Evolutionary conservation across 2,113 vertebrate genomes (phyloP), one percentile per base, ranked within the genome.

Genomic region (Syngnathus scovelli): DNA sequence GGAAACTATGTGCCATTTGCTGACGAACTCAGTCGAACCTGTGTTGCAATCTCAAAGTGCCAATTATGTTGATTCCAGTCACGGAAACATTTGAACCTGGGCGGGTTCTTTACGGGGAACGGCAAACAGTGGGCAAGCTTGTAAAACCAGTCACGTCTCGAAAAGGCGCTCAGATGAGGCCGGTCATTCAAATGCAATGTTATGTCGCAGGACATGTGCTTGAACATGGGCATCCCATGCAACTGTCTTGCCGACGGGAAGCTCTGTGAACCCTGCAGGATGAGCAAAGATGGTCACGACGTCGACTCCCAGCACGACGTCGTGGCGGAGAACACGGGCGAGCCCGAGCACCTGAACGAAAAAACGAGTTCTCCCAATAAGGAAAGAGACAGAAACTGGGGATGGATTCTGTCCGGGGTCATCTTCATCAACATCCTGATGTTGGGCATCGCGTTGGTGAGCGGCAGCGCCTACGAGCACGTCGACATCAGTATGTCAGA

Each of bases 391-490:
- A 76, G 66, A n/a, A 87, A 84, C 78, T 89, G 88, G 81, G 93
- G 95, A 39, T 92, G 93, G 73, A 88, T 98, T 85, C 83, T 98
- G 69, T 96, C 96, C 0, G 91, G 91, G 49, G 86, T 96, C 66
- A 88, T 97, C 62, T 88, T 91, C 0, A 46, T 94, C 39, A 97
- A 98, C 78, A 67, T 95, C 33, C 70, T 94, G 21, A 86, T 96
- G 52, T 88, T 98, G 58, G 94, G 94, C 49, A 89, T 91, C 69
- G 94, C 93, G 0, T 87, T 98, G 71, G 88, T 94, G 80, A 93
- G 93, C 46, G 92, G 92, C 1, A 94, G 88, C 0, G 92, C 94
- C 68, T 92, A 93, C 39, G 89, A 85, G 71, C 77, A 87, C 3
- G 85, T 93, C 0, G 77, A 88, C 61, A 88, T 95, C 0, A 72